Evolutionary conservation across 2,113 vertebrate genomes (phyloP).

Genomic region (Sardina pilchardus): DNA sequence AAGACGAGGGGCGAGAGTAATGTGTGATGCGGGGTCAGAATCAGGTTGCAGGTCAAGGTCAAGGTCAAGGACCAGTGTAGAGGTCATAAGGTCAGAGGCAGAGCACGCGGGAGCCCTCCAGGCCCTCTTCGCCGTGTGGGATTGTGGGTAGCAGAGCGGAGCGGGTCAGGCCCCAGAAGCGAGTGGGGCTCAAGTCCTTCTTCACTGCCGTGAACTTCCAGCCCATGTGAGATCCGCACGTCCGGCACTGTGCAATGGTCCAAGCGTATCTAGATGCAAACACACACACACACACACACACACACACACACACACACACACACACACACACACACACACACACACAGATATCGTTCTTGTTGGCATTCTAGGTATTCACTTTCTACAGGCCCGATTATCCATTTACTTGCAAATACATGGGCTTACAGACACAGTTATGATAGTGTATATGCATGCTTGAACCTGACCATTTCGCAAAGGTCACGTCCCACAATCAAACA

Average conservation of each 20-base stretch:
- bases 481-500: neutral
- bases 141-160: conserved; percentile 92
- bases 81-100: conserved; percentile 77
- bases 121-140: conserved; percentile 74
- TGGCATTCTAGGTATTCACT: no score
- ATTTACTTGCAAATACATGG: no score
- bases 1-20: neutral
- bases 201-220: conserved; percentile 96
- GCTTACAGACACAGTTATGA: no score
- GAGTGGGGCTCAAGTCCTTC: conserved; percentile 88
- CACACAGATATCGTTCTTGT: neutral
- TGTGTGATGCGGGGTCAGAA: neutral
- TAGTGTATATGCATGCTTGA: no score
- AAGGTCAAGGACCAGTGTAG: neutral
- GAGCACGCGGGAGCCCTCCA: conserved; percentile 79
- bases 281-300: neutral
- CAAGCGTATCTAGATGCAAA: conserved; percentile 83
- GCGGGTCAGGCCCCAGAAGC: conserved; percentile 95
- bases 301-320: conserved; percentile 3
- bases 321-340: neutral
- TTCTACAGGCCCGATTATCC: no score
- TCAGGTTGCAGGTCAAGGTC: neutral
- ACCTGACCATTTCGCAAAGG: neutral
- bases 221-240: conserved; percentile 90
- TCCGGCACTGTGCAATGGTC: conserved; percentile 91